Conservation (phyloP, 2,888 invertebrate species). For the Hypsopygia costalis region DNA sequence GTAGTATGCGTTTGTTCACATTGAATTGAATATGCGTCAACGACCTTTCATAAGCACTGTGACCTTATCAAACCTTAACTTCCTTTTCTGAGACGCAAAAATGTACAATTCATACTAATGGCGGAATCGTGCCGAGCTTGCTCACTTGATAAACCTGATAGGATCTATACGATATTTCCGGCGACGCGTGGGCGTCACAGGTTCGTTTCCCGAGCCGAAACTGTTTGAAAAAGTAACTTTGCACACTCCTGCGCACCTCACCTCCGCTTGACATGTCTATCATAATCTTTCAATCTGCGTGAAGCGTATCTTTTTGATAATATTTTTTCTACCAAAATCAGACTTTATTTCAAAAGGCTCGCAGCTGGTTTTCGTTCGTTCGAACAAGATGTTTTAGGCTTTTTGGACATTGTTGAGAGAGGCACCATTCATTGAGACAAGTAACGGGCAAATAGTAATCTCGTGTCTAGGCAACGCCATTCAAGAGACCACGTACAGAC, state of each 20-base stretch:
- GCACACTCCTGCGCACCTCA: slow-evolving; percentile 55
- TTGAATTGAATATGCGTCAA: slow-evolving; percentile 26
- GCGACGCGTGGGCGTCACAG: slow-evolving; percentile 60
- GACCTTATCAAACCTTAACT: slow-evolving; percentile 52
- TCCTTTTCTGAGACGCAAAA: slow-evolving; percentile 59
- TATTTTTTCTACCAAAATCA: slow-evolving; percentile 16
- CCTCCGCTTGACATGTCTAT: slow-evolving; percentile 46
- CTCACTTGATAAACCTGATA: slow-evolving; percentile 53
- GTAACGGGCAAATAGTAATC: slow-evolving; percentile 76
- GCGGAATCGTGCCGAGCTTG: slow-evolving; percentile 66
- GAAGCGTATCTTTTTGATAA: slow-evolving; percentile 27
- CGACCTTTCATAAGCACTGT: slow-evolving; percentile 33
- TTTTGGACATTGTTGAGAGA: slow-evolving; percentile 52
- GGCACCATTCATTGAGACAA: slow-evolving; percentile 75
- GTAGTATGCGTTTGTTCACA: background rate
- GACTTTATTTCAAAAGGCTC: slow-evolving; percentile 30
- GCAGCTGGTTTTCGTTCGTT: slow-evolving; percentile 36
- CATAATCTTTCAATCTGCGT: slow-evolving; percentile 45
- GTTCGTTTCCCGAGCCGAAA: slow-evolving; percentile 47
- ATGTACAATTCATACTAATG: slow-evolving; percentile 68
- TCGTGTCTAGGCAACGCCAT: slow-evolving; percentile 66
- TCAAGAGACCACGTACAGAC: slow-evolving; percentile 62
- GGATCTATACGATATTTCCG: slow-evolving; percentile 67
- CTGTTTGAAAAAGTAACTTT: slow-evolving; percentile 48
- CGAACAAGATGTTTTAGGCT: slow-evolving; percentile 38